Evolutionary conservation across 1,140 invertebrate species (phyloP).

Genomic region (Phortica variegata): DNA sequence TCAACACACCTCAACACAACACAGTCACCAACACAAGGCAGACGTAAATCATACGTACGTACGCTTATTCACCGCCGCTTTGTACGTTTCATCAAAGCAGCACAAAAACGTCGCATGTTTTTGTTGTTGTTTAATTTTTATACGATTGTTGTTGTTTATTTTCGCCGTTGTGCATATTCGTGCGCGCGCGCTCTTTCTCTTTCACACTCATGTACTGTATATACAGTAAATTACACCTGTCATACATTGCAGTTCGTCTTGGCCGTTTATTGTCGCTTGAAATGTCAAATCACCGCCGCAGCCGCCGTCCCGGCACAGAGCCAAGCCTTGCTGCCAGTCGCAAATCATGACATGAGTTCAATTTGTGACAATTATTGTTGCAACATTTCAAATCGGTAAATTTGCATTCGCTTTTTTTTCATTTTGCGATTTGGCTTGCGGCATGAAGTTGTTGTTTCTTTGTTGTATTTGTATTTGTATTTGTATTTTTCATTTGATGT

Average conservation of each 20-base stretch:
- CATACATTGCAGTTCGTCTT: slow-evolving; percentile 6
- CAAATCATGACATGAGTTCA: slow-evolving; percentile 35
- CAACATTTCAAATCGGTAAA: slow-evolving; percentile 32
- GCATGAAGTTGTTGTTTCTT: slow-evolving; percentile 10
- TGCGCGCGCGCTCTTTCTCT: no score
- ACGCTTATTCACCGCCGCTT: no score
- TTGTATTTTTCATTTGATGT: slow-evolving; percentile 24
- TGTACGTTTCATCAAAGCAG: no score
- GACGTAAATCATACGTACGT: no score
- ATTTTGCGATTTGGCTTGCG: slow-evolving; percentile 6
- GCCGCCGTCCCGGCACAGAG: neutral
- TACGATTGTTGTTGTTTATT: no score
- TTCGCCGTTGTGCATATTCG: no score
- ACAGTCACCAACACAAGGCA: no score
- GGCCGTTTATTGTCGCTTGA: no score
- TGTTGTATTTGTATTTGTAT: slow-evolving; percentile 1
- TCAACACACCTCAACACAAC: no score
- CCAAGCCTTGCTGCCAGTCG: slow-evolving; percentile 14
- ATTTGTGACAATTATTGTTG: slow-evolving; percentile 36
- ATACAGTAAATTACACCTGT: slow-evolving; percentile 33
- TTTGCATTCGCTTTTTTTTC: slow-evolving; percentile 26
- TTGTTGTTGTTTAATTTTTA: no score
- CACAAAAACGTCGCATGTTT: no score
- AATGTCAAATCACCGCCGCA: slow-evolving; percentile 15
- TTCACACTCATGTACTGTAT: no score